Evolutionary conservation across 2,888 invertebrate species (phyloP), one percentile per base, ranked within the genome.

Genomic region (Eretmocerus hayati): DNA sequence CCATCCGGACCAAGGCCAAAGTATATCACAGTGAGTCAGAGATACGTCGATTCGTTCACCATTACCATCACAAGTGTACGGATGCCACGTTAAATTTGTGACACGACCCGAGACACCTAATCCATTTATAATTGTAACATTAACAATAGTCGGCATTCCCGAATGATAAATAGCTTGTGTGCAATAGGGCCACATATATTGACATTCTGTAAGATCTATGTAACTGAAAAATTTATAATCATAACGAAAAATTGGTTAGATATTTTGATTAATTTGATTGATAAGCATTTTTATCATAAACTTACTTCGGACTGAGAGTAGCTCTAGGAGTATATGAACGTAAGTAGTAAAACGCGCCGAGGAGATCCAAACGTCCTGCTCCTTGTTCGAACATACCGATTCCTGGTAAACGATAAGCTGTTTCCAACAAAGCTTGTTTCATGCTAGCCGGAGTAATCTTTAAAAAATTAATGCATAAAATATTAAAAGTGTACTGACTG

Each of bases 1-100:
- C 87, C 90, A 96, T 0, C 96, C 96, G 2, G 93, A 90, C 94
- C 95, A 96, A 1, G 96, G 96, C 95, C 95, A 97, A 45, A 96
- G 74, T 31, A 87, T 77, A 56, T 83, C 81, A 11, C 90, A 89
- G 73, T 86, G 80, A 4, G 85, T 80, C 46, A 90, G 80, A 0
- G 88, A 79, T 26, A 90, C 81, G 43, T 91, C 84, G 35, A 96
- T 75, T 20, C 60, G 62, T 32, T 70, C 66, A 51, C 87, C 77
- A 54, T 83, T 79, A 0, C 93, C 93, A 72, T 83, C 79, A 1
- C 86, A 85, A 2, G 81, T 75, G 65, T 93, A 91, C 0, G 95
- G 93, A 72, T 92, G 87, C 95, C 95, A 96, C 22, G 73, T 71
- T 52, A 80, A 76, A 57, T 67, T 58, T 2, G 58, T 58, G 19